Evolutionary conservation across 2,888 invertebrate species (phyloP).

Genomic region (Ectropis crepuscularia): DNA sequence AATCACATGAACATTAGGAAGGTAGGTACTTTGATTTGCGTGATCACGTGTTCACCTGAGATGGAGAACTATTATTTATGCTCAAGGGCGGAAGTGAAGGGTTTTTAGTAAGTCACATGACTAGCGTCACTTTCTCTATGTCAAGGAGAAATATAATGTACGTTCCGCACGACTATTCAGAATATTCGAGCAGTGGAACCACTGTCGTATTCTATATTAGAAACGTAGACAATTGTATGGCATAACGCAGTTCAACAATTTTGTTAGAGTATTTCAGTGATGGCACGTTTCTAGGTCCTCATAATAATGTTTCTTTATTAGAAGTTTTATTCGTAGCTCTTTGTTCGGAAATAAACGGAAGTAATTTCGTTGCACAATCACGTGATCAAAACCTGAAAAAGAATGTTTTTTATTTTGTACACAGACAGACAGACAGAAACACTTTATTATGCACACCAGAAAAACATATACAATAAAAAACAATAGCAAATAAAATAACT

Average conservation of each 20-base stretch:
- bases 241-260: too few relatives aligned
- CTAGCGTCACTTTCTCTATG: conserved; percentile 30
- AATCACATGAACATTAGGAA: conserved; percentile 15
- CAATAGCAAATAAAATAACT: too few relatives aligned
- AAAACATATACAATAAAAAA: too few relatives aligned
- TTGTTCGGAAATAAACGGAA: conserved; percentile 5
- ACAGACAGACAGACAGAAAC: too few relatives aligned
- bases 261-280: too few relatives aligned
- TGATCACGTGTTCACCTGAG: conserved; percentile 41
- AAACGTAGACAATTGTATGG: too few relatives aligned
- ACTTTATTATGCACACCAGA: too few relatives aligned
- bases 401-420: too few relatives aligned
- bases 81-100: conserved; percentile 43
- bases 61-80: conserved; percentile 29
- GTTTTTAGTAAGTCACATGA: conserved; percentile 40
- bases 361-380: conserved; percentile 2
- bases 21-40: conserved; percentile 21
- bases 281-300: background rate
- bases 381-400: too few relatives aligned
- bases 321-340: background rate
- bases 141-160: conserved; percentile 31
- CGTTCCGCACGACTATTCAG: background rate
- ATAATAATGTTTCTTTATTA: conserved; percentile 3
- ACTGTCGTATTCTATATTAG: too few relatives aligned
- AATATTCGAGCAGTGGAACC: too few relatives aligned